Evolutionary conservation across 2,888 invertebrate genomes (phyloP).

Genomic region (Chrysopilus asiliformis): DNA sequence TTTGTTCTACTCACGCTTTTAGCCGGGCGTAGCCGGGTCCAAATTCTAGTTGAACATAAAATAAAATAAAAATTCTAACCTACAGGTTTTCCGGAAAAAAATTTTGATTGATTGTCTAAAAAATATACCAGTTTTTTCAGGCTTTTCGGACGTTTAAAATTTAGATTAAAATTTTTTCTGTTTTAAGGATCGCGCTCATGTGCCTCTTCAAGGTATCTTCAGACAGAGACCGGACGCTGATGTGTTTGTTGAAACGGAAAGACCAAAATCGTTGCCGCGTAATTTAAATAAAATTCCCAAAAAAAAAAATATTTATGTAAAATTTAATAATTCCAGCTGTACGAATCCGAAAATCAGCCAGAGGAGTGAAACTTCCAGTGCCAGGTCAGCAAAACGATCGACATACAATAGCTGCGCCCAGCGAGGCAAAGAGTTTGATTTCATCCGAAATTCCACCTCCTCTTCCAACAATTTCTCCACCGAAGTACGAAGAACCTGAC

Average conservation of each 20-base stretch:
- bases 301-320: not conserved
- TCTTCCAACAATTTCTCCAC: conserved; percentile 8
- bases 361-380: conserved; percentile 6
- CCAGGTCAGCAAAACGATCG: conserved; percentile 2
- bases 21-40: too few species aligned
- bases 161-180: conserved; percentile 7
- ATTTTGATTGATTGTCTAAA: too few species aligned
- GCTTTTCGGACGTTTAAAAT: too few species aligned
- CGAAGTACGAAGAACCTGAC: too few species aligned
- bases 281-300: conserved; percentile 9
- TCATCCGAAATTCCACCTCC: conserved; percentile 16
- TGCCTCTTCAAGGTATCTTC: conserved; percentile 27
- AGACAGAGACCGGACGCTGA: conserved; percentile 24
- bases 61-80: too few species aligned
- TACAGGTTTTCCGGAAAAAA: too few species aligned
- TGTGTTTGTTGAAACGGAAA: conserved; percentile 23
- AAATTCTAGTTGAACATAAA: too few species aligned
- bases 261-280: conserved; percentile 27
- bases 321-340: conserved; percentile 17
- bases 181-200: conserved; percentile 25
- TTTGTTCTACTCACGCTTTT: too few species aligned
- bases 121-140: too few species aligned
- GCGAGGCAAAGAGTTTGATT: conserved; percentile 1
- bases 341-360: conserved; percentile 16
- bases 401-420: not conserved